Conservation (phyloP, 2,888 invertebrate genomes). For the Acrocyrtus sp. region DNA sequence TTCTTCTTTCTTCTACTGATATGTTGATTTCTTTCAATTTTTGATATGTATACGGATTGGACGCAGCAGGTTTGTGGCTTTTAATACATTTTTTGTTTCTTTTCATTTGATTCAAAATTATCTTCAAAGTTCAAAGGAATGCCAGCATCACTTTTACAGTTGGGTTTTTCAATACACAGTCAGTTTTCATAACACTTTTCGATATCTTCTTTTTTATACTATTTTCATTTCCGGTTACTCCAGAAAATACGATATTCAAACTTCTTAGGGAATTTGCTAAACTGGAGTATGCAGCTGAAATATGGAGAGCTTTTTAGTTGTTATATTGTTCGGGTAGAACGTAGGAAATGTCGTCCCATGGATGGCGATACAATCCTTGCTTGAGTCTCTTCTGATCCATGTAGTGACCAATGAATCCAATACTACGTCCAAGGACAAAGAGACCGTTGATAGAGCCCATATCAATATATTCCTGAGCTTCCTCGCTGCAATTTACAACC, state of each 20-base stretch:
- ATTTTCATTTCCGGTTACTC: background rate
- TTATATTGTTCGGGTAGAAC: slow-evolving; percentile 81
- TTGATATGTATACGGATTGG: slow-evolving; percentile 33
- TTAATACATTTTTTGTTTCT: background rate
- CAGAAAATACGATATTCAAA: no score
- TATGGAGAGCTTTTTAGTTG: no score
- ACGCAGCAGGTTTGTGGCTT: background rate
- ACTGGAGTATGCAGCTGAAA: no score
- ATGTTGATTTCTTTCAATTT: slow-evolving; percentile 34
- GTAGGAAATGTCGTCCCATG: slow-evolving; percentile 99
- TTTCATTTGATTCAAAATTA: background rate
- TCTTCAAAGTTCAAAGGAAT: slow-evolving; percentile 28
- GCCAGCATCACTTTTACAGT: slow-evolving; percentile 25
- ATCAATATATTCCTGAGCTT: slow-evolving; percentile 96
- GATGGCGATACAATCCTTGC: slow-evolving; percentile 98
- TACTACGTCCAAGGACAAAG: slow-evolving; percentile 97
- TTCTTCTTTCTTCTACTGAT: slow-evolving; percentile 26
- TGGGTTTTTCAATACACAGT: no score
- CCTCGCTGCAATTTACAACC: slow-evolving; percentile 83
- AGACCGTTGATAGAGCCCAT: slow-evolving; percentile 98
- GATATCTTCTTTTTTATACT: no score
- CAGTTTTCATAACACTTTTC: no score
- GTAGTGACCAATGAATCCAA: slow-evolving; percentile 98
- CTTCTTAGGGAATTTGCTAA: no score
- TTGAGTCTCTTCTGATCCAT: slow-evolving; percentile 99